Percentiles rank a stretch among this genome's conserved stretches.
Evolutionary conservation across 2,888 invertebrate genomes (phyloP).

Genomic region (Polydrusus tereticollis): DNA sequence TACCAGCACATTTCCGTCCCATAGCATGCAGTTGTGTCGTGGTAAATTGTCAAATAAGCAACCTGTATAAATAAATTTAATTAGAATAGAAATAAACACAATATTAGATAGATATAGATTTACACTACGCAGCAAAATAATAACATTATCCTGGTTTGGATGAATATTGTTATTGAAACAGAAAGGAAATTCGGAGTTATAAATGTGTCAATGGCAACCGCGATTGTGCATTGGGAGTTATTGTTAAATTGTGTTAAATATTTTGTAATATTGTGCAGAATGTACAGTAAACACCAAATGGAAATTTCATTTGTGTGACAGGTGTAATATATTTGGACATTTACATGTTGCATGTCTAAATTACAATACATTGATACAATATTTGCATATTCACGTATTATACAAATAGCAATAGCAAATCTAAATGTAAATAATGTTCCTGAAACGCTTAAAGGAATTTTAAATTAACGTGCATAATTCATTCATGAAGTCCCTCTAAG

Average conservation of each 20-base stretch:
- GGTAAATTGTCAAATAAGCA: too few species aligned
- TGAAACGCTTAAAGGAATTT: too few species aligned
- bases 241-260: slow-evolving; percentile 23
- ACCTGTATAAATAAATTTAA: not conserved
- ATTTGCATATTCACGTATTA: too few species aligned
- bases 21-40: too few species aligned
- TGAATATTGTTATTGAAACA: slow-evolving; percentile 3
- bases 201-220: slow-evolving; percentile 14
- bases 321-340: slow-evolving; percentile 9
- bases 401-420: too few species aligned
- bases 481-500: too few species aligned
- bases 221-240: slow-evolving; percentile 13
- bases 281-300: not conserved
- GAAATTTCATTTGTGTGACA: slow-evolving; percentile 10
- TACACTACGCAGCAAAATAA: not conserved
- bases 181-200: slow-evolving; percentile 24
- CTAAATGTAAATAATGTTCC: too few species aligned
- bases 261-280: slow-evolving; percentile 6
- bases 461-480: too few species aligned
- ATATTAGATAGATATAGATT: not conserved
- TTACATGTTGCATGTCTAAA: not conserved
- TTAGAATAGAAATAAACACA: not conserved
- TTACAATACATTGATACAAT: not conserved
- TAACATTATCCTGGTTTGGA: not conserved
- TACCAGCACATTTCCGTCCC: too few species aligned